Conservation (phyloP, 2,113 vertebrate species). For the Sander vitreus region DNA sequence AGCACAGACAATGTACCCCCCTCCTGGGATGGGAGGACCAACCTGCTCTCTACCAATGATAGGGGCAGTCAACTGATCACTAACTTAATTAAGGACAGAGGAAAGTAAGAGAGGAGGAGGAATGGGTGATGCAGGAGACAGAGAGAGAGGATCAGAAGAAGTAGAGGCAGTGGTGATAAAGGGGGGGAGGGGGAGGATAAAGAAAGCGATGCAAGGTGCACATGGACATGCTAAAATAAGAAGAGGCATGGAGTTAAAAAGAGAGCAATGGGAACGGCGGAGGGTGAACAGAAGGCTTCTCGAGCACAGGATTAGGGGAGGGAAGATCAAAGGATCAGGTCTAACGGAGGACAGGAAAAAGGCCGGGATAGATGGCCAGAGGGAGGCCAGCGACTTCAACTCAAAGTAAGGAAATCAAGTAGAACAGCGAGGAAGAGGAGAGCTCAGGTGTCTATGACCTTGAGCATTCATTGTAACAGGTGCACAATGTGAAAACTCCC, state of each 20-base stretch:
- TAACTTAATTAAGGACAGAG: conserved; percentile 87
- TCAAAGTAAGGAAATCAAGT: conserved; percentile 58
- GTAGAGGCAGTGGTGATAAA: conserved; percentile 21
- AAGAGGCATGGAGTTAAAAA: conserved; percentile 68
- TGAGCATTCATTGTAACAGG: conserved; percentile 42
- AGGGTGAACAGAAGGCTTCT: conserved; percentile 62
- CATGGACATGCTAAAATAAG: conserved; percentile 71
- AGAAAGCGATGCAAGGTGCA: conserved; percentile 43
- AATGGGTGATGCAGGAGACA: conserved; percentile 20
- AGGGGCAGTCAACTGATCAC: conserved; percentile 85
- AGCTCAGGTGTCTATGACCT: conserved; percentile 62
- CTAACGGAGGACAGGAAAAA: conserved; percentile 56
- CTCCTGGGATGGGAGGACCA: conserved; percentile 81
- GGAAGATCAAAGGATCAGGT: conserved; percentile 77
- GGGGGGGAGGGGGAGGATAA: background rate
- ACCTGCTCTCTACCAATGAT: conserved; percentile 80
- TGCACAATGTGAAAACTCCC: conserved; percentile 48
- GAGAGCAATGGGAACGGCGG: conserved; percentile 57
- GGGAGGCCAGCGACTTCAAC: conserved; percentile 61
- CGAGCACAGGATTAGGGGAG: conserved; percentile 70
- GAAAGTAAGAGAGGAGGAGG: conserved; percentile 38
- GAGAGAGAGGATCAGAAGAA: conserved; percentile 20
- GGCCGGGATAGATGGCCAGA: conserved; percentile 50
- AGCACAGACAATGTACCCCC: conserved; percentile 86
- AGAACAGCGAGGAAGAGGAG: conserved; percentile 37